phyloP scores from a whole-genome alignment of 2,888 invertebrate genomes.

The Apodemia zela region DNA sequence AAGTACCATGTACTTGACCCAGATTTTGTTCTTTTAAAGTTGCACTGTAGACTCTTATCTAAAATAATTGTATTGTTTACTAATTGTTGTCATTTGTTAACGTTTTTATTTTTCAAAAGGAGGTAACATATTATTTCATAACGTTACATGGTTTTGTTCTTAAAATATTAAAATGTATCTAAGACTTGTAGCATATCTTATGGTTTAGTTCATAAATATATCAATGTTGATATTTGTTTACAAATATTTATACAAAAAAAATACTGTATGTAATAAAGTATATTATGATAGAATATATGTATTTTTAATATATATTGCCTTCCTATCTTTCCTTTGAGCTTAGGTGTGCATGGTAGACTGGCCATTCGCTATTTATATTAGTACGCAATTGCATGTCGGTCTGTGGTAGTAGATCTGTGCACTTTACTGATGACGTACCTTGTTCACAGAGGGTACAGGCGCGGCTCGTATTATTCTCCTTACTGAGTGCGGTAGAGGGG shows the following conservation, averaged over 20 bases:
- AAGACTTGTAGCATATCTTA: slow-evolving; percentile 1
- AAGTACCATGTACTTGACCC: not conserved
- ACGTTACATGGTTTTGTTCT: not conserved
- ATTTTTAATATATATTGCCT: slow-evolving; percentile 60
- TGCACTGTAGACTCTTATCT: slow-evolving; percentile 2
- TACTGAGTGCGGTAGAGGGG: slow-evolving; percentile 81
- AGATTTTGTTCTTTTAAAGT: not conserved
- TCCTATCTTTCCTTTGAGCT: slow-evolving; percentile 33
- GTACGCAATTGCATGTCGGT: slow-evolving; percentile 18
- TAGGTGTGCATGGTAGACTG: slow-evolving; percentile 33
- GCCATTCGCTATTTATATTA: slow-evolving; percentile 8
- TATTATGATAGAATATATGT: slow-evolving; percentile 53
- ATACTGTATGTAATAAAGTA: slow-evolving; percentile 63
- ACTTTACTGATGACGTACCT: slow-evolving; percentile 50
- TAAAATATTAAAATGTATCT: not conserved
- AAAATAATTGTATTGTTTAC: not conserved
- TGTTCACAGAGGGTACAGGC: slow-evolving; percentile 85
- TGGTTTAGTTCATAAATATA: slow-evolving; percentile 7
- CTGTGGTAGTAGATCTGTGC: slow-evolving; percentile 29
- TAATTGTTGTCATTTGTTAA: not conserved
- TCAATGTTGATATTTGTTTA: slow-evolving; percentile 28
- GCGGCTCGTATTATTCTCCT: slow-evolving; percentile 84
- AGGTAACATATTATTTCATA: not conserved
- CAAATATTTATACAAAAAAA: slow-evolving; percentile 59
- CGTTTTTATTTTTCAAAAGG: not conserved